Percentiles rank a stretch among this genome's conserved stretches.
These are phyloP conservation scores for Nixonia krombeini DNA, from an alignment of 1,140 invertebrate genomes.

Conservation along the genomic window DNA sequence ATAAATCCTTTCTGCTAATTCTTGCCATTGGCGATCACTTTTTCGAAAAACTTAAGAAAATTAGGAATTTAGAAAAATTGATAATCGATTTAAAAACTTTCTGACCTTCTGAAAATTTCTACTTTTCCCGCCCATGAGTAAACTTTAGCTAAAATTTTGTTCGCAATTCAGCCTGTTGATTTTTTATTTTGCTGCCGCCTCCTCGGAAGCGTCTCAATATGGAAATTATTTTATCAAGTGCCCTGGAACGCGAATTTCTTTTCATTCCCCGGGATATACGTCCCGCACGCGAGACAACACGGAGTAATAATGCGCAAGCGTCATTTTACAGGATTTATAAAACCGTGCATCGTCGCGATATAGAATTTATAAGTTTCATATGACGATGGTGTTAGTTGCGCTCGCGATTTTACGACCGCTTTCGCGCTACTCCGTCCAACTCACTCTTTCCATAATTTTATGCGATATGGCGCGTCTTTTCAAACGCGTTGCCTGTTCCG, in stretches of 20 bases:
- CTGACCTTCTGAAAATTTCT: too few species aligned
- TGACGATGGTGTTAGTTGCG: constrained; percentile 49
- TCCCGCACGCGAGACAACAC: constrained; percentile 36
- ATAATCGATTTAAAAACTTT: too few species aligned
- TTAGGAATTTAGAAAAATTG: too few species aligned
- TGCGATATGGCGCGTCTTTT: constrained; percentile 42
- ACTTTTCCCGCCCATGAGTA: too few species aligned
- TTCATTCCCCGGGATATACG: constrained; percentile 33
- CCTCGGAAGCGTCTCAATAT: constrained; percentile 20
- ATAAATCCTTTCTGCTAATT: too few species aligned
- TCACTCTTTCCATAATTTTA: constrained; percentile 41
- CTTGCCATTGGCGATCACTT: too few species aligned
- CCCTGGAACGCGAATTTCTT: constrained; percentile 16
- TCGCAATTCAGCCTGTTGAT: too few species aligned
- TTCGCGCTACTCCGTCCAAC: constrained; percentile 35
- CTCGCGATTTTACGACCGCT: constrained; percentile 48
- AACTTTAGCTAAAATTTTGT: too few species aligned
- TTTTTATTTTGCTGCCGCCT: neutral
- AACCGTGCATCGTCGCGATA: constrained; percentile 42
- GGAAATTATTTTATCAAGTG: constrained; percentile 29
- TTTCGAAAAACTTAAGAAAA: too few species aligned
- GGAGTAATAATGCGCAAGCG: constrained; percentile 43
- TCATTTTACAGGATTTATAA: constrained; percentile 51
- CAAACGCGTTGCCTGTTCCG: constrained; percentile 43
- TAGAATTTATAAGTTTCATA: constrained; percentile 55